A percentile compares a stretch with the other conserved stretches of the same genome.
Evolutionary conservation across 2,888 invertebrate genomes (phyloP).

Genomic region (Torymus tubicola): DNA sequence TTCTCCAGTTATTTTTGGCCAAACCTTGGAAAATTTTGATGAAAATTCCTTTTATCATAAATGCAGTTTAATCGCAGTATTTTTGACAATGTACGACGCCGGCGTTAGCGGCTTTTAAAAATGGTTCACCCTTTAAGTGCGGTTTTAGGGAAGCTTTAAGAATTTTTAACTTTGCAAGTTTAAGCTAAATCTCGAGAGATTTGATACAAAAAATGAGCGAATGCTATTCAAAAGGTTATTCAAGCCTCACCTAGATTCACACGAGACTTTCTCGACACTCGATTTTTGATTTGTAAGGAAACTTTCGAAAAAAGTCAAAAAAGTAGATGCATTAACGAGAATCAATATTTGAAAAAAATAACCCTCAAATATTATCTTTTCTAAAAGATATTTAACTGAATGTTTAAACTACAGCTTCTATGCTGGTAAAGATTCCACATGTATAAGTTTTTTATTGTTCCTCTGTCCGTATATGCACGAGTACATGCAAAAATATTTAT

Average conservation of each 20-base stretch:
- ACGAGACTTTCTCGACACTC: not conserved
- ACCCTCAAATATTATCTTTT: too few species aligned
- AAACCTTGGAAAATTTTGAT: not conserved
- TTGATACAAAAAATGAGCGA: constrained; percentile 19
- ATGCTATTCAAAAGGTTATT: constrained; percentile 3
- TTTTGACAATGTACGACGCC: constrained; percentile 1
- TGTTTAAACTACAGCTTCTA: too few species aligned
- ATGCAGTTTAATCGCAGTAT: not conserved
- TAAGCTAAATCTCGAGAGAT: constrained; percentile 25
- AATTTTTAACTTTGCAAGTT: constrained; percentile 16
- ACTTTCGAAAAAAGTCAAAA: too few species aligned
- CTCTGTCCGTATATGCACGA: too few species aligned
- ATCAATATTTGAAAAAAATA: too few species aligned
- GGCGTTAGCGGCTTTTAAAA: not conserved
- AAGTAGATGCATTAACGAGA: too few species aligned
- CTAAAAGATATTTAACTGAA: too few species aligned
- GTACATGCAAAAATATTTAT: too few species aligned
- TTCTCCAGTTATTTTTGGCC: too few species aligned
- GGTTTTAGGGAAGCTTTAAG: constrained; percentile 23
- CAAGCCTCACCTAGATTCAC: not conserved
- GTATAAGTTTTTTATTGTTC: too few species aligned
- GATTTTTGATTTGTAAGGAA: not conserved
- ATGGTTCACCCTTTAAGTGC: constrained; percentile 19
- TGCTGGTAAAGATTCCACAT: too few species aligned
- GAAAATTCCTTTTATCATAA: constrained; percentile 2